These are phyloP conservation scores for Mycteria americana DNA, from an alignment of 2,797 vertebrate species.

Conservation along the genomic window DNA sequence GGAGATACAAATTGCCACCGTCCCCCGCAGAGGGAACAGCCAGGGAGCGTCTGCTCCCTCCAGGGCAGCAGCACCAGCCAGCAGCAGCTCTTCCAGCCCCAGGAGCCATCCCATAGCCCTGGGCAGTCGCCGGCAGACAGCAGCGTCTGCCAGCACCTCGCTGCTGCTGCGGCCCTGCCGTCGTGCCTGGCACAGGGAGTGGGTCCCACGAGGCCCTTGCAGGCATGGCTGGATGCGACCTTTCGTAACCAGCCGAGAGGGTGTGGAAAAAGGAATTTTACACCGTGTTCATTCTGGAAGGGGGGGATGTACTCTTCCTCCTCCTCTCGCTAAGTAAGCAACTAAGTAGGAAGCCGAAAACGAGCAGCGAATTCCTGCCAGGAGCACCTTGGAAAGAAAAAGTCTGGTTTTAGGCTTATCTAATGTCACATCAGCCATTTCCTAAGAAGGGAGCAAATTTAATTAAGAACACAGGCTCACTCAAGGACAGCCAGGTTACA, in stretches of 20 bases:
- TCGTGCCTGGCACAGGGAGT: fast-evolving
- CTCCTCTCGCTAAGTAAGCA: not conserved
- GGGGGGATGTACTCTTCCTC: not conserved
- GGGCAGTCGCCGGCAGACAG: fast-evolving
- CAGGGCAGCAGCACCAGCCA: not conserved
- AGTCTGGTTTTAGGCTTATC: conserved; percentile 33
- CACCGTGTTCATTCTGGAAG: not conserved
- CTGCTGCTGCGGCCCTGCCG: fast-evolving
- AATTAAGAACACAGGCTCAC: conserved; percentile 55
- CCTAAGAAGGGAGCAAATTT: conserved; percentile 51
- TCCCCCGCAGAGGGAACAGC: not conserved
- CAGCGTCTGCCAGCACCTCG: not conserved
- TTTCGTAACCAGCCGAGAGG: not conserved
- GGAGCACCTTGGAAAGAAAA: not conserved
- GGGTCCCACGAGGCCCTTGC: not conserved
- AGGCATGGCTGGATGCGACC: fast-evolving
- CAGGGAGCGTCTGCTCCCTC: not conserved
- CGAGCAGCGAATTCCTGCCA: not conserved
- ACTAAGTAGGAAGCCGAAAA: not conserved
- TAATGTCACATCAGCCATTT: conserved; percentile 64
- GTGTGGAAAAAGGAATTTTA: not conserved
- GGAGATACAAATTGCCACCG: fast-evolving
- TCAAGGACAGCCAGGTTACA: conserved; percentile 55
- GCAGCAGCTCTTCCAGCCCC: not conserved
- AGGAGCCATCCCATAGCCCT: fast-evolving